Percentiles rank a stretch among this genome's conserved stretches.
Evolutionary conservation across 92 coral and sea anemone genomes (phyloP).

Genomic region (Ricordea florida): DNA sequence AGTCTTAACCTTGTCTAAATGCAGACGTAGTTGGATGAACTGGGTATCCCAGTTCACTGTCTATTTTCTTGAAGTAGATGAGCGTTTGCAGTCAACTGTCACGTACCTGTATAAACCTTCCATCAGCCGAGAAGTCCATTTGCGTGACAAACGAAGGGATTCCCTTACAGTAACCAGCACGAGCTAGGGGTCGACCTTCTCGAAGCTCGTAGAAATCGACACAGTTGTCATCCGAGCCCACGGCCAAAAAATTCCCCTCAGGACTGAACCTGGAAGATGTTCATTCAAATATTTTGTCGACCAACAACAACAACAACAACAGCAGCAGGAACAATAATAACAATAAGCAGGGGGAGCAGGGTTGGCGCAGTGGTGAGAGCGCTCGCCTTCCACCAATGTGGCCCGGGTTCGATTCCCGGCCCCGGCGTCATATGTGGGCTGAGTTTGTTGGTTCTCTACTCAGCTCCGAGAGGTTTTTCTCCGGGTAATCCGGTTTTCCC

Average conservation of each 20-base stretch:
- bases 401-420: no score
- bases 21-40: no score
- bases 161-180: conserved; percentile 94
- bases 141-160: conserved; percentile 95
- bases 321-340: neutral
- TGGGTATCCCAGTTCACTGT: no score
- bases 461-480: no score
- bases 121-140: conserved; percentile 99
- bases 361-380: no score
- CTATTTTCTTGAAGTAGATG: neutral
- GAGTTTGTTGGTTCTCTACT: no score
- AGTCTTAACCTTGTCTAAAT: no score
- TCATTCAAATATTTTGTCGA: no score
- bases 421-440: no score
- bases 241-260: conserved; percentile 87
- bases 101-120: conserved; percentile 85
- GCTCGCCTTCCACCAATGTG: no score
- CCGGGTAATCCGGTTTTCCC: no score
- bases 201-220: conserved; percentile 95
- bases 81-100: neutral
- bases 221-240: conserved; percentile 94
- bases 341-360: no score
- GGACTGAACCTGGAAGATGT: conserved; percentile 79
- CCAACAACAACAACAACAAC: neutral
- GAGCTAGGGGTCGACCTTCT: conserved; percentile 74